These are phyloP conservation scores for Ictalurus furcatus DNA, from an alignment of 2,113 vertebrate genomes.

Conservation along the genomic window DNA sequence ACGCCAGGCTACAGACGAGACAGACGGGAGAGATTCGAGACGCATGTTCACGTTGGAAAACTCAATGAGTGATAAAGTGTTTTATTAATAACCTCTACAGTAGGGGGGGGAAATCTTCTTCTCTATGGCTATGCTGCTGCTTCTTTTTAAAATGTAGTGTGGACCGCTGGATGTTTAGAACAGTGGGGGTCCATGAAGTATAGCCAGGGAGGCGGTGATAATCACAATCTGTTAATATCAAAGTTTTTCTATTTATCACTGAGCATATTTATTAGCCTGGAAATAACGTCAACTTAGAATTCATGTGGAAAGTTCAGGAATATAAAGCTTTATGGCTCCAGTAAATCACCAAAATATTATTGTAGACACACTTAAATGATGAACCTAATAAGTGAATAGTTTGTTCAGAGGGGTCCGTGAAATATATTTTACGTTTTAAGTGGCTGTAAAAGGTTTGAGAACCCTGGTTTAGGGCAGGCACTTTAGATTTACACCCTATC, in stretches of 20 bases:
- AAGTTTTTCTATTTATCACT: background rate
- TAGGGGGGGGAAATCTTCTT: too few species aligned
- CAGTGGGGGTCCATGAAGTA: background rate
- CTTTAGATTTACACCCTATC: too few species aligned
- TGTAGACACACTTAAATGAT: background rate
- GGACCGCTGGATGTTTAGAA: background rate
- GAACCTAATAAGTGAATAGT: background rate
- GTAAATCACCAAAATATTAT: background rate
- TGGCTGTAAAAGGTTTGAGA: too few species aligned
- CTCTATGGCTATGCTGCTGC: background rate
- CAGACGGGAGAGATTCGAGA: background rate
- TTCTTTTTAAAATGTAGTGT: background rate
- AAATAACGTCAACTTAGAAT: background rate
- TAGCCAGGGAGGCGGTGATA: too few species aligned
- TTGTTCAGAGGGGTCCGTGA: background rate
- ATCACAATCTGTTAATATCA: background rate
- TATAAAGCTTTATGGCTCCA: background rate
- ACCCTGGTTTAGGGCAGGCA: too few species aligned
- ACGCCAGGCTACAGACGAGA: conserved; percentile 42
- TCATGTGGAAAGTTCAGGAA: background rate
- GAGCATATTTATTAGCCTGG: background rate
- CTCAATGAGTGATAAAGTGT: background rate
- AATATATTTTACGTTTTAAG: background rate
- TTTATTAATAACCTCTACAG: too few species aligned
- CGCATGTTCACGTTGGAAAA: background rate